phyloP scores from a whole-genome alignment of 1,140 invertebrate species.

The Andrena cerasifolii region DNA sequence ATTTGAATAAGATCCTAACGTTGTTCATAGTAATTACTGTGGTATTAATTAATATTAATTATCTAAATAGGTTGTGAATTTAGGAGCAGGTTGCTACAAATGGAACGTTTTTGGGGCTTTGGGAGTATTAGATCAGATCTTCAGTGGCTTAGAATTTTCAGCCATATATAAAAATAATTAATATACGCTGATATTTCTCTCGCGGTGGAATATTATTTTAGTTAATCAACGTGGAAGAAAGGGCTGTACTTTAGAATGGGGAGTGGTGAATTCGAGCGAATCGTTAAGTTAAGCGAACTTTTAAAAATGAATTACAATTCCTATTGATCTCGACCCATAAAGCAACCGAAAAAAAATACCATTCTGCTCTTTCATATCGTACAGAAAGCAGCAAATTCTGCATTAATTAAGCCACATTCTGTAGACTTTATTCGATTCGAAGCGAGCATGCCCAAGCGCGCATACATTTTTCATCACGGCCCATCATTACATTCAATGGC shows the following conservation, averaged over 20 bases:
- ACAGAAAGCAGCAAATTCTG: not conserved
- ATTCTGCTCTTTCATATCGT: not conserved
- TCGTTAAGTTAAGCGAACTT: not conserved
- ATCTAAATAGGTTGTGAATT: no score
- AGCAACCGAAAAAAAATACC: slow-evolving; percentile 10
- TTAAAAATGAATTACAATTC: slow-evolving; percentile 25
- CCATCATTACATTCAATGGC: not conserved
- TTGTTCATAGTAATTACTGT: no score
- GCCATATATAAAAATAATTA: no score
- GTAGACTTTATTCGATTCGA: not conserved
- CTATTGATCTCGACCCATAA: not conserved
- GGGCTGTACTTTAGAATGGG: no score
- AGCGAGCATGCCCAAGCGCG: not conserved
- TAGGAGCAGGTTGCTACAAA: no score
- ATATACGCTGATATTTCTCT: no score
- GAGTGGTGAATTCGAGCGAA: not conserved
- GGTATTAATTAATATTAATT: no score
- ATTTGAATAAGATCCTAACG: no score
- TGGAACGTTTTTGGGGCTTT: no score
- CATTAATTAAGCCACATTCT: slow-evolving; percentile 8
- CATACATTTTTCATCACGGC: not conserved
- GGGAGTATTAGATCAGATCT: no score
- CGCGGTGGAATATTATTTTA: no score
- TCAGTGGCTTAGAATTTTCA: no score
- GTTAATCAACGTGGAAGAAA: not conserved